phyloP scores from a whole-genome alignment of 2,888 invertebrate species.

The Nysson spinosus region DNA sequence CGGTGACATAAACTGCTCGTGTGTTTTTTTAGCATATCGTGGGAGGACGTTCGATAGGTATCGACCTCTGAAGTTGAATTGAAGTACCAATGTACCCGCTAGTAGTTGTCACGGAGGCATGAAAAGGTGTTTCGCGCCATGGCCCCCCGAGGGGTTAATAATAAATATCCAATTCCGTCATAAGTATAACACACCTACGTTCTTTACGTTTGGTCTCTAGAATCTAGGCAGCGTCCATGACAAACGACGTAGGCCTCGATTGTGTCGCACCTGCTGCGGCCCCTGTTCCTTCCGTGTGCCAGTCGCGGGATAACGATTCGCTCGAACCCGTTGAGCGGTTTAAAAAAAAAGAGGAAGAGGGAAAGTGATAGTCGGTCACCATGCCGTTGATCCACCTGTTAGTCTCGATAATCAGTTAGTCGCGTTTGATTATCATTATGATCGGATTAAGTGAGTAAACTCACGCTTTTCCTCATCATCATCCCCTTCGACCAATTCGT shows the following conservation, averaged over 20 bases:
- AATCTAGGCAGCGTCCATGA: slow-evolving; percentile 43
- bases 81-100: too few relatives aligned
- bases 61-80: too few relatives aligned
- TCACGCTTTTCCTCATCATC: too few relatives aligned
- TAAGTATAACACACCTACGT: slow-evolving; percentile 31
- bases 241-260: slow-evolving; percentile 27
- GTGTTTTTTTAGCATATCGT: too few relatives aligned
- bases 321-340: slow-evolving; percentile 30
- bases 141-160: slow-evolving; percentile 51
- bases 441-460: too few relatives aligned
- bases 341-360: slow-evolving; percentile 35
- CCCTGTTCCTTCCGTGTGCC: slow-evolving; percentile 9
- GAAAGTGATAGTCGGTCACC: slow-evolving; percentile 1
- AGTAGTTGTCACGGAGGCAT: too few relatives aligned
- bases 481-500: too few relatives aligned
- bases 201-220: slow-evolving; percentile 35
- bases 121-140: slow-evolving; percentile 26
- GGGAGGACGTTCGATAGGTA: too few relatives aligned
- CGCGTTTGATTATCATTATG: neutral
- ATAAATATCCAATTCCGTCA: slow-evolving; percentile 51
- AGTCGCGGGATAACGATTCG: slow-evolving; percentile 16
- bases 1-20: too few relatives aligned
- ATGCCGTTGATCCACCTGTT: neutral
- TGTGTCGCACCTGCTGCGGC: slow-evolving; percentile 30
- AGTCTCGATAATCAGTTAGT: neutral